A percentile compares a stretch with the other conserved stretches of the same genome.
Conservation (phyloP, 2,113 vertebrate genomes). For the Solenodon paradoxus region DNA sequence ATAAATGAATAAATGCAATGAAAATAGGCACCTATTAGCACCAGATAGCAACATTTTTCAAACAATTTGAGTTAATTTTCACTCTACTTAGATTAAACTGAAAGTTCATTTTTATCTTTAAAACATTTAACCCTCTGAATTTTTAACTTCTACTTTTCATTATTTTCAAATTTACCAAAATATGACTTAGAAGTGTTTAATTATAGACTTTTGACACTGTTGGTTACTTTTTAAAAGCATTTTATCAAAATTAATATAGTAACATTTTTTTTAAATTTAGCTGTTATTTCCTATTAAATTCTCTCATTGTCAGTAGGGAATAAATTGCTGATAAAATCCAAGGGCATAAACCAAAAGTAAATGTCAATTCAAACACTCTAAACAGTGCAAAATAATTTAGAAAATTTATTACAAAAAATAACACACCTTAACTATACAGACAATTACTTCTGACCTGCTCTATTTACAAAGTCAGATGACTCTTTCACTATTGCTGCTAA, state of each 20-base stretch:
- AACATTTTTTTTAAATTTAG: neutral
- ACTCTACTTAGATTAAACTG: neutral
- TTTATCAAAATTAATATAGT: constrained; percentile 28
- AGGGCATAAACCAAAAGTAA: neutral
- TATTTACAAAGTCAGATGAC: neutral
- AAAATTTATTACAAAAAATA: neutral
- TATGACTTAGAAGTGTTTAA: neutral
- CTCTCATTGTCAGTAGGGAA: neutral
- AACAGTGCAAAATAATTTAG: neutral
- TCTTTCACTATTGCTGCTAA: neutral
- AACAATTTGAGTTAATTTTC: too few relatives aligned
- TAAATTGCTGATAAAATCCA: neutral
- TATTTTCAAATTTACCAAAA: constrained; percentile 18
- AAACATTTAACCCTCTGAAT: neutral
- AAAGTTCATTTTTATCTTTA: constrained; percentile 4
- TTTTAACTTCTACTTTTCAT: neutral
- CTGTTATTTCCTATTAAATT: neutral
- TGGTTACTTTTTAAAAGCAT: neutral
- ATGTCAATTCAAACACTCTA: neutral
- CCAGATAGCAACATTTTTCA: neutral
- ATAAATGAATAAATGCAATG: neutral
- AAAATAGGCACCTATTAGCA: neutral
- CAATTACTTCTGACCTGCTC: neutral
- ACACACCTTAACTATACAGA: neutral
- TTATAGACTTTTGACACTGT: neutral